phyloP scores from a whole-genome alignment of 2,797 vertebrate species.

The Pseudomugil tenellus region DNA sequence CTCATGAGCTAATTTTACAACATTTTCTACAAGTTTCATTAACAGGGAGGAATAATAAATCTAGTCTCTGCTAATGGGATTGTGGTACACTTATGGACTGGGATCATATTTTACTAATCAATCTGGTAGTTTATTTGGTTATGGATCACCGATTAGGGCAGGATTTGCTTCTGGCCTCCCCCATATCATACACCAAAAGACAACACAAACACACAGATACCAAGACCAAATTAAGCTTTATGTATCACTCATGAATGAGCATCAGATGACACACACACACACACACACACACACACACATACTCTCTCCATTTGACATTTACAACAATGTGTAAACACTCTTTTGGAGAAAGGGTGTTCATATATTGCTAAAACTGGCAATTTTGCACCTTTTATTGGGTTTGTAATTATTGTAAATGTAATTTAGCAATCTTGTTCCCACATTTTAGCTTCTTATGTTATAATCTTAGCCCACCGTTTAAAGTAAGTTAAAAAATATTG shows the following conservation, averaged over 20 bases:
- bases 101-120: neutral
- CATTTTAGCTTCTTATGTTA: too few species aligned
- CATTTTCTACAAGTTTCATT: neutral
- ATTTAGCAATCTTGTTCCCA: too few species aligned
- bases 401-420: too few species aligned
- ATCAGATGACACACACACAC: conserved; percentile 21
- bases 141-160: conserved; percentile 30
- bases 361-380: neutral
- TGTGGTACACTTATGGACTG: neutral
- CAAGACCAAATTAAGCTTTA: conserved; percentile 1
- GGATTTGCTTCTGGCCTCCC: conserved; percentile 1
- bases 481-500: too few species aligned
- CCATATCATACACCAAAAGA: neutral
- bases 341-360: neutral
- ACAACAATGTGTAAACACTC: neutral
- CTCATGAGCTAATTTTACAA: neutral
- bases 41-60: neutral
- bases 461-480: too few species aligned
- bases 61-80: neutral
- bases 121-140: conserved; percentile 10
- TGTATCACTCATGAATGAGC: conserved; percentile 24
- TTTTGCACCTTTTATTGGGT: neutral
- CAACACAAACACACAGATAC: neutral
- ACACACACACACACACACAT: neutral
- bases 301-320: neutral